A percentile compares a stretch with the other conserved stretches of the same genome.
Evolutionary conservation across 1,140 invertebrate genomes (phyloP).

Genomic region (Zeugodacus cucurbitae): DNA sequence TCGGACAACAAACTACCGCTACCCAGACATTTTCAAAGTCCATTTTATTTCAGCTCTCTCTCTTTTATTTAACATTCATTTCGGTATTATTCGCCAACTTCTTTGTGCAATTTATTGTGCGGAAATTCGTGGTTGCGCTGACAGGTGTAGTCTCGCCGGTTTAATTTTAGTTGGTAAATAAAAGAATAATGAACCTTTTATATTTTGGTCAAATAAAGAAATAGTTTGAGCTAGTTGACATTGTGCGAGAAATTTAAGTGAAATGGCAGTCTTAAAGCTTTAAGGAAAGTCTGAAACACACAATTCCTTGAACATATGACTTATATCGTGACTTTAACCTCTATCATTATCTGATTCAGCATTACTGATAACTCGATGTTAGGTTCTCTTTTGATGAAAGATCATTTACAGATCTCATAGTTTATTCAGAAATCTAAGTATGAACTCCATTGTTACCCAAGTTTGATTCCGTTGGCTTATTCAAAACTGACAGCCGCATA

Average conservation of each 20-base stretch:
- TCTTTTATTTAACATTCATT: not conserved
- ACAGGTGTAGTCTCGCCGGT: not conserved
- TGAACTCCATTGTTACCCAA: too few relatives aligned
- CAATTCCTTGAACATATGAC: too few relatives aligned
- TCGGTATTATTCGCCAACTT: not conserved
- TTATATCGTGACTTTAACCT: too few relatives aligned
- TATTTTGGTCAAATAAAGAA: not conserved
- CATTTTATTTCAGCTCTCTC: not conserved
- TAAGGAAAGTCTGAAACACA: too few relatives aligned
- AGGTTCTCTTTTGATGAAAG: too few relatives aligned
- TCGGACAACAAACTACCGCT: not conserved
- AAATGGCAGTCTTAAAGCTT: too few relatives aligned
- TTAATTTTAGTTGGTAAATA: not conserved
- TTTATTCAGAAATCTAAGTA: too few relatives aligned
- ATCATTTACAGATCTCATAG: too few relatives aligned
- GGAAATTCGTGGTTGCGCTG: not conserved
- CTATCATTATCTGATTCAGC: too few relatives aligned
- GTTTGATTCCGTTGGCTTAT: too few relatives aligned
- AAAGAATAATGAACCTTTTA: not conserved
- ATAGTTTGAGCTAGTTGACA: not conserved
- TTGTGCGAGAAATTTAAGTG: not conserved
- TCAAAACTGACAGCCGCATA: too few relatives aligned
- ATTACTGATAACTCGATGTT: too few relatives aligned
- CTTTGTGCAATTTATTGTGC: not conserved
- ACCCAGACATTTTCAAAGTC: not conserved